Evolutionary conservation across 1,140 invertebrate species (phyloP).

Genomic region (Solenopsis invicta): DNA sequence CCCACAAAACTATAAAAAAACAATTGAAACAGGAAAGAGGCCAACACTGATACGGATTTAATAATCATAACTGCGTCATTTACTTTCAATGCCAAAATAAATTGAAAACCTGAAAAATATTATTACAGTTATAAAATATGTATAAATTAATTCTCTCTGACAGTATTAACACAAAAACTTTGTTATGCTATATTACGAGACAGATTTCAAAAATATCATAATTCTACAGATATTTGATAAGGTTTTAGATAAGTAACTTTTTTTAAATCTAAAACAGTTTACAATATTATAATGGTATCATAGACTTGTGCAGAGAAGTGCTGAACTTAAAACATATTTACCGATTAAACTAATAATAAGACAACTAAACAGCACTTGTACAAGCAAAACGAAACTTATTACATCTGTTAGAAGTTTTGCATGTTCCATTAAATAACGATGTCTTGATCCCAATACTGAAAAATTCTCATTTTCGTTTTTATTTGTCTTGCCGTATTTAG

Average conservation of each 20-base stretch:
- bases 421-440: conserved; percentile 23
- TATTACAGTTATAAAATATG: background rate
- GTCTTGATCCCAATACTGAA: background rate
- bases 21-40: conserved; percentile 11
- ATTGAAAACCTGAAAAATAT: conserved; percentile 56
- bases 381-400: conserved; percentile 25
- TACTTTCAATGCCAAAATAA: conserved; percentile 40
- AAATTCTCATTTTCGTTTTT: background rate
- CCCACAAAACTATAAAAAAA: conserved; percentile 60
- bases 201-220: background rate
- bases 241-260: background rate
- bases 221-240: background rate
- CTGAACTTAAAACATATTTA: background rate
- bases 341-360: conserved; percentile 46
- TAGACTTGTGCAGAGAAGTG: background rate
- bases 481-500: background rate
- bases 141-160: background rate
- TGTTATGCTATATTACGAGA: background rate
- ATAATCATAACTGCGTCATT: background rate
- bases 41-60: conserved; percentile 11
- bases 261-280: background rate
- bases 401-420: conserved; percentile 1
- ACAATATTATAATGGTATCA: background rate
- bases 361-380: conserved; percentile 52
- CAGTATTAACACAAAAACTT: background rate